phyloP scores from a whole-genome alignment of 2,113 vertebrate genomes.

The Salvelinus fontinalis region DNA sequence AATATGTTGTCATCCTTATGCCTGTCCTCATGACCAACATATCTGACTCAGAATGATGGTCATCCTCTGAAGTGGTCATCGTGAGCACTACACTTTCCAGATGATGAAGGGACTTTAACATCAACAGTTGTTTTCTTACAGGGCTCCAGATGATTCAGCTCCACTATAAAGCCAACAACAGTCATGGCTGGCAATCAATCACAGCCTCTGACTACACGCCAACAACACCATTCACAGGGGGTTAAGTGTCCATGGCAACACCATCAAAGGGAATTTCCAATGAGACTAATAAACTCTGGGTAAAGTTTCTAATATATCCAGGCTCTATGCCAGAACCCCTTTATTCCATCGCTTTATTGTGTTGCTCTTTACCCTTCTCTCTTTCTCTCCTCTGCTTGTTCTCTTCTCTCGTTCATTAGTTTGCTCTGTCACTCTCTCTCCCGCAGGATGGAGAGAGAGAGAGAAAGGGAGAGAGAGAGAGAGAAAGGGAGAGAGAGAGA shows the following conservation, averaged over 20 bases:
- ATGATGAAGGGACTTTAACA: neutral
- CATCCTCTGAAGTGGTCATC: too few relatives aligned
- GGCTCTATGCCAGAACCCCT: too few relatives aligned
- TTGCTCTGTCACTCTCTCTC: slow-evolving; percentile 1
- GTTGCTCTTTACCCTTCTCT: neutral
- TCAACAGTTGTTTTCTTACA: slow-evolving; percentile 21
- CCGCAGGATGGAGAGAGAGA: slow-evolving; percentile 46
- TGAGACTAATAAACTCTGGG: slow-evolving; percentile 35
- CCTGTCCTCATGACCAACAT: too few relatives aligned
- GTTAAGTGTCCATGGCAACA: slow-evolving; percentile 29
- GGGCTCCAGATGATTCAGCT: slow-evolving; percentile 13
- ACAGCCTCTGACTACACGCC: slow-evolving; percentile 4
- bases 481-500: too few relatives aligned
- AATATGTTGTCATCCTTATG: too few relatives aligned
- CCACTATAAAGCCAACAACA: too few relatives aligned
- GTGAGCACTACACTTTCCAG: too few relatives aligned
- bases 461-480: slow-evolving; percentile 16
- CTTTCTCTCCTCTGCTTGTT: slow-evolving; percentile 18
- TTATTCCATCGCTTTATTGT: too few relatives aligned
- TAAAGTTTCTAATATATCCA: slow-evolving; percentile 24
- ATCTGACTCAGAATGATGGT: too few relatives aligned
- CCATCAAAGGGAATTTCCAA: slow-evolving; percentile 21
- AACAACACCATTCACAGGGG: neutral
- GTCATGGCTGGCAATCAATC: slow-evolving; percentile 21
- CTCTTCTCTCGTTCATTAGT: slow-evolving; percentile 12